Evolutionary conservation across 1,140 invertebrate genomes (phyloP).

Genomic region (Contarinia nasturtii): DNA sequence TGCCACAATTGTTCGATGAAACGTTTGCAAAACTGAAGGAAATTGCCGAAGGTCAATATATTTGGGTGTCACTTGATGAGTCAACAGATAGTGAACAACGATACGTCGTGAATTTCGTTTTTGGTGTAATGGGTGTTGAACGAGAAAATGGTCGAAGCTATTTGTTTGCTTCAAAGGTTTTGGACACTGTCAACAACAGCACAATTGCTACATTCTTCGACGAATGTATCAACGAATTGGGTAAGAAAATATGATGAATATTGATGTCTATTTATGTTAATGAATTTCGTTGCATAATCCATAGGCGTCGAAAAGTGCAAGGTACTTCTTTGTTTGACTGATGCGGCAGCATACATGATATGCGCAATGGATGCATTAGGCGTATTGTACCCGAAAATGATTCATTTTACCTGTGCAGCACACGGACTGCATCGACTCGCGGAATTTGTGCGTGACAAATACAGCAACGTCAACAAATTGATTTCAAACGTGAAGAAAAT

Average conservation of each 20-base stretch:
- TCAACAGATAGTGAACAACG: not conserved
- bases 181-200: too few relatives aligned
- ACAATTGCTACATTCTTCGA: too few relatives aligned
- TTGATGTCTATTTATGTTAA: too few relatives aligned
- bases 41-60: not conserved
- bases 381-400: slow-evolving; percentile 7
- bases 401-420: slow-evolving; percentile 14
- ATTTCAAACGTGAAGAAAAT: slow-evolving; percentile 12
- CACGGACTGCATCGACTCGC: slow-evolving; percentile 14
- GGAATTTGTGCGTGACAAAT: slow-evolving; percentile 10
- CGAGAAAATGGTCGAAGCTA: not conserved
- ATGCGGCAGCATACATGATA: not conserved
- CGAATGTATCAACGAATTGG: too few relatives aligned
- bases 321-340: not conserved
- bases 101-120: not conserved
- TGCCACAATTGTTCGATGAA: not conserved
- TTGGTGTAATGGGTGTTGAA: not conserved
- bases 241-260: too few relatives aligned
- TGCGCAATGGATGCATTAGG: not conserved
- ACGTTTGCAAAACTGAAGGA: not conserved
- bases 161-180: not conserved
- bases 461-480: slow-evolving; percentile 8
- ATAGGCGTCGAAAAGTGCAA: not conserved
- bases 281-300: too few relatives aligned
- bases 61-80: not conserved